These are phyloP conservation scores for Sarcophaga subvicina DNA, from an alignment of 2,888 invertebrate species.

Conservation along the genomic window DNA sequence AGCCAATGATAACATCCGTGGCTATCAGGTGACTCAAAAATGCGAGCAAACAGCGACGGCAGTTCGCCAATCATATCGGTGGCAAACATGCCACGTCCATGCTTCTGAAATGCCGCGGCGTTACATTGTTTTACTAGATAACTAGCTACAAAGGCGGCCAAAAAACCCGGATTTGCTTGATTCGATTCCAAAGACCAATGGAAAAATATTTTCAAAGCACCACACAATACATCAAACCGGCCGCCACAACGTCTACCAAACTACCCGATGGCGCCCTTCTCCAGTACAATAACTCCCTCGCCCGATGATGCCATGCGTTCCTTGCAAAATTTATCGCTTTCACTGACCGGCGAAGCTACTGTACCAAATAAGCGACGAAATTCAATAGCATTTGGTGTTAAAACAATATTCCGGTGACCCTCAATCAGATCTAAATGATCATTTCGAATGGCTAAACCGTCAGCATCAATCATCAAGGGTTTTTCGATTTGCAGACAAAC, in stretches of 20 bases:
- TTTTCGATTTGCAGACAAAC: conserved; percentile 85
- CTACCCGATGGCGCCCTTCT: conserved; percentile 91
- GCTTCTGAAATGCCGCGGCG: conserved; percentile 88
- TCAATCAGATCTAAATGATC: conserved; percentile 84
- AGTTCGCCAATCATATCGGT: conserved; percentile 94
- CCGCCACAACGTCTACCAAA: conserved; percentile 96
- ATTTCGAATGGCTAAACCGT: conserved; percentile 87
- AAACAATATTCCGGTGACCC: conserved; percentile 85
- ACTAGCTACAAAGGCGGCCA: conserved; percentile 92
- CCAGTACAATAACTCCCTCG: conserved; percentile 85
- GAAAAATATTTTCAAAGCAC: conserved; percentile 91
- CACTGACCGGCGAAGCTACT: conserved; percentile 77
- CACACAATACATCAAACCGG: conserved; percentile 97
- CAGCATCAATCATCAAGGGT: conserved; percentile 91
- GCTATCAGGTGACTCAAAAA: conserved; percentile 82
- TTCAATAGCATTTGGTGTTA: conserved; percentile 95
- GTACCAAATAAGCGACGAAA: conserved; percentile 87
- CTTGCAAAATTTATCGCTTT: conserved; percentile 75
- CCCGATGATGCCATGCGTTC: conserved; percentile 84
- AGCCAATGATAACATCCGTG: conserved; percentile 60
- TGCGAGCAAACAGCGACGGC: conserved; percentile 87
- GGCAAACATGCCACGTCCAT: conserved; percentile 92
- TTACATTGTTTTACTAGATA: conserved; percentile 91
- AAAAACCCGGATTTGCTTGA: conserved; percentile 84
- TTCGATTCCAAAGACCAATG: conserved; percentile 88